A percentile compares a stretch with the other conserved stretches of the same genome.
These are phyloP conservation scores for Pedicia rivosa DNA, from an alignment of 2,888 invertebrate species.

Conservation along the genomic window DNA sequence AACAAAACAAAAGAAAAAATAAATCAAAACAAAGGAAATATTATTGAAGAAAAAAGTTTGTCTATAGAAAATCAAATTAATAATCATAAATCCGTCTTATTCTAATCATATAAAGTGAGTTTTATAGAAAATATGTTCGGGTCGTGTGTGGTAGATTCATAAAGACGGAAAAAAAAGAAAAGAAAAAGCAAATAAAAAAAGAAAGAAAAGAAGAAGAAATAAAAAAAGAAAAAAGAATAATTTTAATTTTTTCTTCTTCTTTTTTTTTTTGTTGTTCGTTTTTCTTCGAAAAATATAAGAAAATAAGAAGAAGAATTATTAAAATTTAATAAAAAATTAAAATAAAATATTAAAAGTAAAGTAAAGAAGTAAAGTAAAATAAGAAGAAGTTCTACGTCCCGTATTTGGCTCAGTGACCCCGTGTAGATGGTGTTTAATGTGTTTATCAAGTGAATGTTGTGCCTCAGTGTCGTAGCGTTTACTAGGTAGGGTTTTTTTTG, in stretches of 20 bases:
- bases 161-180: conserved; percentile 2
- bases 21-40: too few species aligned
- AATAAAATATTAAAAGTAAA: too few species aligned
- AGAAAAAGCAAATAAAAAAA: too few species aligned
- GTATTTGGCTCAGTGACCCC: conserved; percentile 3
- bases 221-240: conserved; percentile 2
- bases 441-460: conserved; percentile 29
- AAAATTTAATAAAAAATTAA: neutral
- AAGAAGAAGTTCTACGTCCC: conserved; percentile 2
- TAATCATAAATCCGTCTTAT: too few species aligned
- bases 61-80: too few species aligned
- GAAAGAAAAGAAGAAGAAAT: too few species aligned
- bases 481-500: conserved; percentile 25
- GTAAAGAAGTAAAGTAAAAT: too few species aligned
- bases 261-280: too few species aligned
- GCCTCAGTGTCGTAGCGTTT: conserved; percentile 34
- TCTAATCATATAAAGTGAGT: too few species aligned
- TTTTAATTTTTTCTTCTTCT: conserved; percentile 1
- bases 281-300: conserved; percentile 3
- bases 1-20: conserved; percentile 3
- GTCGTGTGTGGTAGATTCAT: too few species aligned
- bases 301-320: neutral
- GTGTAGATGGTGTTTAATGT: conserved; percentile 14
- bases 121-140: too few species aligned
- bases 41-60: too few species aligned